Percentiles rank a stretch among this genome's conserved stretches.
Evolutionary conservation across 2,113 vertebrate genomes (phyloP).

Genomic region (Cranoglanis bouderius): DNA sequence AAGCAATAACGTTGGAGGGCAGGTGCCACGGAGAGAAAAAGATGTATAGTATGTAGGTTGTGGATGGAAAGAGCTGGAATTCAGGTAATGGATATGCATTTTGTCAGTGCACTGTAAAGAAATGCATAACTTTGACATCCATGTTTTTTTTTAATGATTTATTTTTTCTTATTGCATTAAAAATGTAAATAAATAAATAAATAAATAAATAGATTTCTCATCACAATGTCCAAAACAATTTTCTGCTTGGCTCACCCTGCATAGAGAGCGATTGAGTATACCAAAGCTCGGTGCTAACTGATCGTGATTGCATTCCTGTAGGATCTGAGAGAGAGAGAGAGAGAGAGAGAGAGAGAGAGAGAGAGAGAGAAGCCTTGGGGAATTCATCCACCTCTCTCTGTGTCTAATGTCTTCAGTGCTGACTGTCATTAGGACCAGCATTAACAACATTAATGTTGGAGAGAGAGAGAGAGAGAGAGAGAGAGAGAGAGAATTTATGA

Average conservation of each 20-base stretch:
- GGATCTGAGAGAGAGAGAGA: slow-evolving; percentile 35
- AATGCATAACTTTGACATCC: slow-evolving; percentile 71
- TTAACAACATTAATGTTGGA: slow-evolving; percentile 48
- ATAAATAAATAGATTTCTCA: slow-evolving; percentile 62
- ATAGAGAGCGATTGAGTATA: slow-evolving; percentile 53
- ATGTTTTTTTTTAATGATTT: slow-evolving; percentile 1
- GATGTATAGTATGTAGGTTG: slow-evolving; percentile 4
- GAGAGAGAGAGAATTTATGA: neutral
- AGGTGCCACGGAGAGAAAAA: neutral
- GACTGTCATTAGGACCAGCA: slow-evolving; percentile 50
- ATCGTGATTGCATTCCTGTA: slow-evolving; percentile 42
- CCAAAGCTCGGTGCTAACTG: slow-evolving; percentile 33
- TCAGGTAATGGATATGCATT: slow-evolving; percentile 63
- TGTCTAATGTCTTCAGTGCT: slow-evolving; percentile 46
- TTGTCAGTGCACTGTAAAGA: slow-evolving; percentile 68
- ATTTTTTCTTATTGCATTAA: slow-evolving; percentile 69
- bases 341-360: slow-evolving; percentile 36
- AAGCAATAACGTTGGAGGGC: slow-evolving; percentile 35
- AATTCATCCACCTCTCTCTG: slow-evolving; percentile 29
- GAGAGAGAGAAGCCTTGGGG: slow-evolving; percentile 18
- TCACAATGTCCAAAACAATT: slow-evolving; percentile 78
- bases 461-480: slow-evolving; percentile 25
- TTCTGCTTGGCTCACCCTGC: slow-evolving; percentile 73
- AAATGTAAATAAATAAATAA: slow-evolving; percentile 78
- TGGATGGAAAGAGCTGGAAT: slow-evolving; percentile 25